Evolutionary conservation across 1,140 invertebrate species (phyloP), one percentile per base, ranked within the genome.

Genomic region (Melitaea cinxia): DNA sequence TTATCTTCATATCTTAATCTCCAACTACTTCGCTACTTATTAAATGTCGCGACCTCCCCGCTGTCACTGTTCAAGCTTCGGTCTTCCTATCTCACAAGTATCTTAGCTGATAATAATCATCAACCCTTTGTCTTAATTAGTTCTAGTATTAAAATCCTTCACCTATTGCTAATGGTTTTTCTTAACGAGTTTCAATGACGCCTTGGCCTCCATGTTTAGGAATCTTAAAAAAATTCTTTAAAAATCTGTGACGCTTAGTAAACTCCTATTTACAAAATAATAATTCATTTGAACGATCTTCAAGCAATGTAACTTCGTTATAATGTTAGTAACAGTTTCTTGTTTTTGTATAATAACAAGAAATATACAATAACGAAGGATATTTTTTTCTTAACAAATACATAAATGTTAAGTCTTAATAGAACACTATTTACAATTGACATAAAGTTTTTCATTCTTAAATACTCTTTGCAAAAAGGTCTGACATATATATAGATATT

Each of bases 41-140:
- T 47, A 47, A 47, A 47, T 47, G 42, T 47, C 42, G 19, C 42
- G 42, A 47, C 42, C 42, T 47, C 42, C 42, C 42, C 42, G 2
- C 15, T 14, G 19, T 19, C 42, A 23, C n/a, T 1, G 21, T 26
- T 42, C 42, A 56, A 9, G 42, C 42, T 47, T 19, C 19, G 42
- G 42, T 47, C 19, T 45, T 42, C n/a, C 26, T 56, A 56, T 56
- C 54, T 37, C 10, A 39, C 17, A 47, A 47, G 12, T 56, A 56
- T 56, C 54, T 10, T 4, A 42, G 17, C 17, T 26, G 35, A 30
- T 30, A 33, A 56, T 39, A 56, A 56, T 56, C 54, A 39, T 42
- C 54, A 26, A 56, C 54, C 54, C 33, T 45, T 56, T 56, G 39
- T 26, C 23, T 33, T 58, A 58, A 58, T 58, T 30, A 58, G 42